These are phyloP conservation scores for Dryobota labecula DNA, from an alignment of 2,888 invertebrate species.

Conservation along the genomic window DNA sequence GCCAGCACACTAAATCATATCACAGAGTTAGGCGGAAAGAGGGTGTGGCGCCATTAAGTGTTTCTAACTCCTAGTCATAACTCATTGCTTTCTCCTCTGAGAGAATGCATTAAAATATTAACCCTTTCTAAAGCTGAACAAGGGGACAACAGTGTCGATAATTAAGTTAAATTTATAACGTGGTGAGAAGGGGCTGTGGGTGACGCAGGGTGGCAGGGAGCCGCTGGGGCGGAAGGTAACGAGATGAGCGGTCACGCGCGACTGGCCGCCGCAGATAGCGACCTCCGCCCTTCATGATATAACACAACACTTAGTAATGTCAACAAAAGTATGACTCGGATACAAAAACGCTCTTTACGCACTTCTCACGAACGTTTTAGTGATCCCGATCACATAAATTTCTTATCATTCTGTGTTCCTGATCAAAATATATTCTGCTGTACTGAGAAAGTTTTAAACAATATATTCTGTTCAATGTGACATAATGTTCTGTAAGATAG, in stretches of 20 bases:
- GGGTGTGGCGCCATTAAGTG: constrained; percentile 53
- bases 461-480: background rate
- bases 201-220: constrained; percentile 52
- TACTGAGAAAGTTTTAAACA: background rate
- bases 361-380: constrained; percentile 16
- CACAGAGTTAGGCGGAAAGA: constrained; percentile 24
- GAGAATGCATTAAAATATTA: constrained; percentile 64
- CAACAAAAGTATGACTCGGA: constrained; percentile 53
- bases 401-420: background rate
- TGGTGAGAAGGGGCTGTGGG: constrained; percentile 59
- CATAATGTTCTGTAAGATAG: background rate
- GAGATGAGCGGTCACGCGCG: constrained; percentile 87
- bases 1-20: constrained; percentile 46
- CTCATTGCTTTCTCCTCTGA: constrained; percentile 63
- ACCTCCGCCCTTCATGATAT: constrained; percentile 65
- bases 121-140: constrained; percentile 70
- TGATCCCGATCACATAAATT: background rate
- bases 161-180: constrained; percentile 81
- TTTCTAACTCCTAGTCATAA: constrained; percentile 56
- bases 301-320: constrained; percentile 72
- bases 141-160: constrained; percentile 73
- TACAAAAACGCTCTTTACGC: constrained; percentile 45
- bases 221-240: constrained; percentile 71
- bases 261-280: constrained; percentile 78
- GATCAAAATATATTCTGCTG: background rate